Base-by-base conservation (phyloP, 2,113 vertebrate genomes). In the Rynchops niger region DNA sequence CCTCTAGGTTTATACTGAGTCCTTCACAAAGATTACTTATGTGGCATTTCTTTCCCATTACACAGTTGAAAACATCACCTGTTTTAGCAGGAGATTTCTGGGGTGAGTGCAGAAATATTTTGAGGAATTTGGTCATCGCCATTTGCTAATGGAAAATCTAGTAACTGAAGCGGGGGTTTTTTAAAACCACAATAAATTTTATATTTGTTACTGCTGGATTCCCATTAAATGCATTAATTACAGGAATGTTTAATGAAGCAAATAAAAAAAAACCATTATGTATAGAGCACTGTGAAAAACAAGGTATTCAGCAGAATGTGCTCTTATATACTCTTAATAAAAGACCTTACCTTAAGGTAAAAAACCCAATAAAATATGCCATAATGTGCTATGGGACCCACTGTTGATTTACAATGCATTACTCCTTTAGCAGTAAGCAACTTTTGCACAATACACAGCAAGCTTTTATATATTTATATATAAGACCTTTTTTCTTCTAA, bases 191-290 rank as follows among this genome's bases (percentile, higher is more conserved):
- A 98, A 94, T 98, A 98, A 97, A 96, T 94, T 98, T 98, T 98
- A 97, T 98, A 98, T 97, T 97, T 97, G 95, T 97, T 97, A 97
- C 98, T 95, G 95, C 97, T 98, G 94, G 94, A 97, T 98, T 97
- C 97, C 97, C 95, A 98, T 98, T 97, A 98, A 98, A 98, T 92
- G 59, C 96, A 98, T 98, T 98, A 98, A 98, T 98, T 98, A 97
- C 95, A 98, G 94, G 95, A 97, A 97, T 95, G 97, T 97, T 98
- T 98, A 98, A 98, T 97, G 97, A 97, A 98, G 92, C 88, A 98
- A 97, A 95, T 79, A 62, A 94, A 94, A 96, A 93, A 88, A 11
- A 6, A 3, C 20, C 95, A 97, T 97, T 98, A 98, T 97, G 93
- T 97, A 93, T 93, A 97, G 77, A 93, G 88, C 79, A 96, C 96